Evolutionary conservation across 2,113 vertebrate species (phyloP), one percentile per base, ranked within the genome.

Genomic region (Lynx canadensis): DNA sequence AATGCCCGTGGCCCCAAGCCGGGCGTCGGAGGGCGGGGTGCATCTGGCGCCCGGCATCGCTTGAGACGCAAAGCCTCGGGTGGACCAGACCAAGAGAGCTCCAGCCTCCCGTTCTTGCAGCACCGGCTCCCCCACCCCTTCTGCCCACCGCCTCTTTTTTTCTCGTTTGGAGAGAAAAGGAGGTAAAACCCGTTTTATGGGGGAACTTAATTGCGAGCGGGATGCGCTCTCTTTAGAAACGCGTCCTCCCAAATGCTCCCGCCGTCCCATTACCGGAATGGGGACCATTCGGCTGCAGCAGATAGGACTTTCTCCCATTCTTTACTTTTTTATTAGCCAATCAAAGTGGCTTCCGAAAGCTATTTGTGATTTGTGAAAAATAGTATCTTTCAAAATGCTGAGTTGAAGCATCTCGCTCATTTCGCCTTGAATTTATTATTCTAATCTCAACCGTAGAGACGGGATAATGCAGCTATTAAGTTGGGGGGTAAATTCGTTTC

Each of bases 261-360:
- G 97, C 97, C 96, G 80, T 82, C 97, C 98, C 90, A 98, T 99
- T 98, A 98, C 98, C 74, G 79, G 98, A 98, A 99, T 99, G 98
- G 98, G 98, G 93, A 96, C 97, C 98, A 98, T 98, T 98, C 91
- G 74, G 96, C 98, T 95, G 98, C 98, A 97, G 98, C 86, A 98
- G 98, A 98, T 98, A 99, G 98, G 98, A 98, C 98, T 98, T 98
- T 98, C 98, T 97, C 95, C 96, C 97, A 98, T 98, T 98, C 98
- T 98, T 94, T 76, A 98, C 98, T 98, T 98, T 98, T 99, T 99
- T 98, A 99, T 99, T 99, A 99, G 98, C 98, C 99, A 98, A 99
- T 99, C 99, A 98, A 99, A 98, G 98, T 99, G 98, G 98, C 98
- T 99, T 98, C 98, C 97, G 98, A 98, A 98, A 98, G 97, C 98